Evolutionary conservation across 2,113 vertebrate species (phyloP).

Genomic region (Psittacara wagleri): DNA sequence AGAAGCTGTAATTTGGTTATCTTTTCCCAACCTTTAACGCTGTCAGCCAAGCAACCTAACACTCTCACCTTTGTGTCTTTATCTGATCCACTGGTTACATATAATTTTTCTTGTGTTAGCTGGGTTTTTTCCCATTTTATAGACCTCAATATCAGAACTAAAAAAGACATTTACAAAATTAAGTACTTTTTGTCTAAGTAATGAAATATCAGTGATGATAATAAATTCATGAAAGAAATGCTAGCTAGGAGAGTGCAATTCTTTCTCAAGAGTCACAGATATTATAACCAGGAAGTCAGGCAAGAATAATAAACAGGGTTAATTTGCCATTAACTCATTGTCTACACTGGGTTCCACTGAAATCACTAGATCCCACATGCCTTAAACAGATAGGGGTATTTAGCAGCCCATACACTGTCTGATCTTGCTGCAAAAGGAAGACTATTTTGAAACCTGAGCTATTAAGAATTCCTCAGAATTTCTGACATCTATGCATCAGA

Average conservation of each 20-base stretch:
- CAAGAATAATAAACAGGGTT: neutral
- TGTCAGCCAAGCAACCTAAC: neutral
- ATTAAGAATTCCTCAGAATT: neutral
- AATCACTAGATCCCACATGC: neutral
- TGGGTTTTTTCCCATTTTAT: neutral
- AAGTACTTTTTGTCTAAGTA: neutral
- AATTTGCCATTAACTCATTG: neutral
- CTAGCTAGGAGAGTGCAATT: neutral
- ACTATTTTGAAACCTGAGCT: neutral
- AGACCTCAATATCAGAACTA: neutral
- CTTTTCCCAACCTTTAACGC: neutral
- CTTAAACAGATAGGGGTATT: neutral
- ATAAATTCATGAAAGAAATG: neutral
- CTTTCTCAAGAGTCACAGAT: neutral
- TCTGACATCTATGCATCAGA: neutral
- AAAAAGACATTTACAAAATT: neutral
- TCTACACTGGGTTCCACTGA: accelerated
- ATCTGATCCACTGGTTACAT: neutral
- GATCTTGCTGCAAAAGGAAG: neutral
- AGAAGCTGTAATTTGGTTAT: neutral
- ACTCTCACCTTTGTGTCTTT: neutral
- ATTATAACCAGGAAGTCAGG: neutral
- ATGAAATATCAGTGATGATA: neutral
- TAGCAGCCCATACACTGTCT: neutral
- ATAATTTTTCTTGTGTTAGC: neutral